Conservation (phyloP, 2,797 vertebrate genomes). For the Brachyrhaphis roseni region DNA sequence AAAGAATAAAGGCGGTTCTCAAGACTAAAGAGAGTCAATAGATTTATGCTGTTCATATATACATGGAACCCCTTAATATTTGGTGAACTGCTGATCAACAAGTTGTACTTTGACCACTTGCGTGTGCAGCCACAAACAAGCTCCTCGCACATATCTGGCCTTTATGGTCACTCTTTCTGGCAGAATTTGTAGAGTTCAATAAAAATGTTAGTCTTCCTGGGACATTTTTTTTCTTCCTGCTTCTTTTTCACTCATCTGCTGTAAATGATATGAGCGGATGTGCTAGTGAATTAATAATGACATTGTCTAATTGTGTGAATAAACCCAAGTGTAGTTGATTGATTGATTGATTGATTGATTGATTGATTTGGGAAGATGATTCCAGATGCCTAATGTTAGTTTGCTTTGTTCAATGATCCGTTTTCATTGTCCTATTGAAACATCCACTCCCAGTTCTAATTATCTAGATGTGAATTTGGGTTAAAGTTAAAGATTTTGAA, state of each 20-base stretch:
- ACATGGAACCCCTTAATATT: too few relatives aligned
- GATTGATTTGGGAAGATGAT: background rate
- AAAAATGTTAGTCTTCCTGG: background rate
- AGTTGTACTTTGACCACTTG: background rate
- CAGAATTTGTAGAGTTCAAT: background rate
- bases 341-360: too few relatives aligned
- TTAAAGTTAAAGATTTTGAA: background rate
- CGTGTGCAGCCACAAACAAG: background rate
- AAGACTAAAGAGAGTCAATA: background rate
- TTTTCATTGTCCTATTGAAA: background rate
- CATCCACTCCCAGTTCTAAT: background rate
- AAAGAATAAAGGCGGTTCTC: background rate
- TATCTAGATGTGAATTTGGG: background rate
- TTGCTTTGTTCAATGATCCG: background rate
- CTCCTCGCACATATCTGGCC: background rate
- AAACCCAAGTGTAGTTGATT: too few relatives aligned
- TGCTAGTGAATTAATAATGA: background rate
- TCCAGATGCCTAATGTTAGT: background rate
- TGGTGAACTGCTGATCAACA: background rate
- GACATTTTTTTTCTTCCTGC: background rate
- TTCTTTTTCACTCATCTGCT: background rate
- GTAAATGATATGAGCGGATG: background rate
- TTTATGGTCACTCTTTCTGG: background rate
- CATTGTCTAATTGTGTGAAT: background rate
- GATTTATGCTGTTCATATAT: too few relatives aligned